Base-by-base conservation (phyloP, 2,888 invertebrate species). In the Diaperis boleti region DNA sequence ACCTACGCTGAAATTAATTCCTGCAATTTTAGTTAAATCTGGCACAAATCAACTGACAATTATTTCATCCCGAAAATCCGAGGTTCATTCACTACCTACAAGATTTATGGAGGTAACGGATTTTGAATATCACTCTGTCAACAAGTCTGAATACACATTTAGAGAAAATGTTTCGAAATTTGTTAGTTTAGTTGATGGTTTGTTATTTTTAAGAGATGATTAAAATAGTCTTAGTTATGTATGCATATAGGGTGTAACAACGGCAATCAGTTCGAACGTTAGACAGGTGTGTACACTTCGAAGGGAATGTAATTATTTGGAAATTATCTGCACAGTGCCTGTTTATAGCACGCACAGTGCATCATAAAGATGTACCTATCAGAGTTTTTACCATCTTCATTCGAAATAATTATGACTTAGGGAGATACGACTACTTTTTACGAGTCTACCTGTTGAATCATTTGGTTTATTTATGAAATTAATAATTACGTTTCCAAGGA, bases 81-180 rank as follows among this genome's bases (percentile, higher is more conserved):
- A 42, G 41, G 52, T 52, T 52, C 52, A 52, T 52, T 52, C 52
- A 52, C 52, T 22, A 22, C 11, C 17, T 6, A 26, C 17, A 49
- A 18, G 49, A 45, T 45, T 45, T 45, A 45, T 29, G 5, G 45
- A 45, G 29, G 26, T 29, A 45, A 45, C 45, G 41, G 41, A 15
- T 42, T 42, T 42, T 22, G 37, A 39, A 26, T 52, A 37, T 52
- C 54, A 54, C 31, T 54, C 41, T 42, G 54, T 54, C 54, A 54
- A 54, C 54, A 52, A 7, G 18, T 49, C 10, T 49, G 35, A 35
- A 49, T 18, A 49, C 49, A 49, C 49, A 52, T 52, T 56, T 56
- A 31, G 42, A 56, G 45, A 56, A 56, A 45, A 44, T 44, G 44
- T 56, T 47, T 44, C 57, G 57, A 57, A 57, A 59, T 49, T 57